Evolutionary conservation across 2,797 vertebrate genomes (phyloP), one percentile per base, ranked within the genome.

Genomic region (Euthynnus affinis): DNA sequence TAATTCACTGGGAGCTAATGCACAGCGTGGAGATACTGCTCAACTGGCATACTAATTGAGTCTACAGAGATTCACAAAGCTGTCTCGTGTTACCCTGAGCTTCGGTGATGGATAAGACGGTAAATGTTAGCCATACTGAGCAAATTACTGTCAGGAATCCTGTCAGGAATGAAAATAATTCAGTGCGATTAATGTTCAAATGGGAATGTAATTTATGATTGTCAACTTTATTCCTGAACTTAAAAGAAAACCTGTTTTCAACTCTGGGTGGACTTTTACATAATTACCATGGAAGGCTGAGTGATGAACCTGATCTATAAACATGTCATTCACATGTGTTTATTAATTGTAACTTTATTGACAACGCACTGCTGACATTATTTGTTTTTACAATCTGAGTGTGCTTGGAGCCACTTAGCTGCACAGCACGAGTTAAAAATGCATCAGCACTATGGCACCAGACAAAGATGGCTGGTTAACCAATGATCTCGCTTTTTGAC

Each of bases 1-100:
- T 17, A 51, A 71, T 58, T 53, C 55, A 57, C 15, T 59, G 10
- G 10, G 25, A 53, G 49, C 34, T 71, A 46, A 59, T 53, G 53
- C 20, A 29, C 44, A 55, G 40, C 9, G 29, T 34, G 57, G 34
- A 64, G 34, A 42, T n/a, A 52, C 18, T 27, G 64, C 44, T 51
- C 15, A 2, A 17, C 55, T 13, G 34, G 32, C 3, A 49, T 22
- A 46, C 56, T 49, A 20, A 13, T 2, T 12, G 8, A 49, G 42
- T 40, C 18, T 18, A 18, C 14, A 49, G 40, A 56, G 20, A 22
- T 53, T 74, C 23, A 71, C 2, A 37, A 62, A 9, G 44, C 42
- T 6, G 5, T 17, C 17, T 52, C 6, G 13, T 34, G 37, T 63
- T 23, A 10, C 7, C 20, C 4, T 8, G 51, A 29, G 51, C 23